These are phyloP conservation scores for Monarcha castaneiventris DNA, from an alignment of 2,113 vertebrate genomes.

Conservation along the genomic window DNA sequence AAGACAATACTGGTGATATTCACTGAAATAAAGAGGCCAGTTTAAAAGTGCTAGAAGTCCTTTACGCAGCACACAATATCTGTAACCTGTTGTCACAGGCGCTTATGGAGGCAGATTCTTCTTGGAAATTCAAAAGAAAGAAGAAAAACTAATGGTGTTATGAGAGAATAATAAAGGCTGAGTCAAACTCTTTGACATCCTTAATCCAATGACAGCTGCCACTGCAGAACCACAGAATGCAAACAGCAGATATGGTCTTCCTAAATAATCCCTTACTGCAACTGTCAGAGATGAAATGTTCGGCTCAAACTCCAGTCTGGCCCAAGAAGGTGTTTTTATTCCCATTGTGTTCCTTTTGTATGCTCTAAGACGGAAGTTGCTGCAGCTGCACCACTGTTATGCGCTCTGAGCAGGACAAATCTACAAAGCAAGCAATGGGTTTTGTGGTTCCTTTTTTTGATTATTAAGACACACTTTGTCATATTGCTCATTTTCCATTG, in stretches of 20 bases:
- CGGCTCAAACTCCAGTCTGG: background rate
- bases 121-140: background rate
- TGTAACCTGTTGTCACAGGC: background rate
- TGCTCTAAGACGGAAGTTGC: background rate
- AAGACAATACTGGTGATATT: background rate
- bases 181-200: background rate
- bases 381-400: background rate
- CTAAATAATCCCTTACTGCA: fast-evolving
- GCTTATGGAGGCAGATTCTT: background rate
- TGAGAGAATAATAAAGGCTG: background rate
- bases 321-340: background rate
- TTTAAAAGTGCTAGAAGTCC: background rate
- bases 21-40: background rate
- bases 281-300: background rate
- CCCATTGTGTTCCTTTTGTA: background rate
- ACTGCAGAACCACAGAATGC: background rate
- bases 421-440: background rate
- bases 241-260: background rate
- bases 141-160: background rate
- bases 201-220: background rate
- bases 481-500: slow-evolving; percentile 14
- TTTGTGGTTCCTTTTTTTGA: slow-evolving; percentile 9
- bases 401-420: background rate
- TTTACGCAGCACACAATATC: background rate
- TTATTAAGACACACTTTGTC: background rate